Conservation (phyloP, 2,113 vertebrate genomes). For the Hippocampus guttulatus region DNA sequence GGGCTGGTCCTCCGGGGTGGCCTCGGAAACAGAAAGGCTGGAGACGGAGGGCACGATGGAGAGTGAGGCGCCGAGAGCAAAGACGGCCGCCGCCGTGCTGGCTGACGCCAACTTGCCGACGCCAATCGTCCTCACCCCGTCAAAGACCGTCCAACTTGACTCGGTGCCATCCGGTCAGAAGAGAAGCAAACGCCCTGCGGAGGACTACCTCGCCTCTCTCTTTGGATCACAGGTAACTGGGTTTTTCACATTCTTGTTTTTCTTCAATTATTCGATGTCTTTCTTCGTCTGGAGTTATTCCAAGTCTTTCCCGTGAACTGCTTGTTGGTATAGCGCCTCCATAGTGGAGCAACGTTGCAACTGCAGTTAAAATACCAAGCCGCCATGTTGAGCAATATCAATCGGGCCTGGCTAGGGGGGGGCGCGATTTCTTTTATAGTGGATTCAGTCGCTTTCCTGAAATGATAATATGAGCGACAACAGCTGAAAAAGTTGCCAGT, state of each 20-base stretch:
- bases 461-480: background rate
- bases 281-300: too few relatives aligned
- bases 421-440: too few relatives aligned
- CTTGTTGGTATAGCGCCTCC: too few relatives aligned
- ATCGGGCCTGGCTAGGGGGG: too few relatives aligned
- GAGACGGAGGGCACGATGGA: background rate
- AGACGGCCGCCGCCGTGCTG: accelerated
- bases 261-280: too few relatives aligned
- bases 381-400: too few relatives aligned
- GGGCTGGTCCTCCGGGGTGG: background rate
- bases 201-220: constrained; percentile 20
- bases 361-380: too few relatives aligned
- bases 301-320: too few relatives aligned
- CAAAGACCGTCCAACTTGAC: background rate
- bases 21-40: constrained; percentile 25
- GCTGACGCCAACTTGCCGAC: background rate
- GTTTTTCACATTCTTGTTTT: background rate
- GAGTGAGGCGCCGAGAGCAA: accelerated
- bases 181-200: constrained; percentile 3
- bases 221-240: constrained; percentile 29
- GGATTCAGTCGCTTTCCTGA: too few relatives aligned
- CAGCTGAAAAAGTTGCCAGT: background rate
- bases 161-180: constrained; percentile 2
- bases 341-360: too few relatives aligned
- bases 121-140: accelerated